A percentile compares a stretch with the other conserved stretches of the same genome.
Evolutionary conservation across 1,140 invertebrate genomes (phyloP).

Genomic region (Holcopasites calliopsidis): DNA sequence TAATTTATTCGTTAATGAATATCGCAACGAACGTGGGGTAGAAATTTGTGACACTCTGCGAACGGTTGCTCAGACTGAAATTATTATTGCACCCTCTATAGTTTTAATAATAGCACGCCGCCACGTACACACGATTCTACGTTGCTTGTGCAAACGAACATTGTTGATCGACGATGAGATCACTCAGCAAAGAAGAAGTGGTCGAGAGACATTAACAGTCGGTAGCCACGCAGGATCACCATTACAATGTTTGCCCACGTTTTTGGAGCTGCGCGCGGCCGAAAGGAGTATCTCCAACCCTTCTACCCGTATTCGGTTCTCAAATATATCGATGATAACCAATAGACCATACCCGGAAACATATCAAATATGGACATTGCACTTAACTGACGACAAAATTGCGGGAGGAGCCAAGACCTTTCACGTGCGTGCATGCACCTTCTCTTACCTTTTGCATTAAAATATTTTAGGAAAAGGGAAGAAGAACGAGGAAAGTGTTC

Average conservation of each 20-base stretch:
- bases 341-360: conserved; percentile 50
- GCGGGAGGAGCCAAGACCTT: conserved; percentile 6
- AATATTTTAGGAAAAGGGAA: too few relatives aligned
- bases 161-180: conserved; percentile 34
- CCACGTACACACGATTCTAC: neutral
- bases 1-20: neutral
- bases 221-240: conserved; percentile 56
- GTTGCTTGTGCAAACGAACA: conserved; percentile 2
- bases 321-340: conserved; percentile 68
- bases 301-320: conserved; percentile 25
- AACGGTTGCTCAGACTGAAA: too few relatives aligned
- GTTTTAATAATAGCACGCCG: neutral
- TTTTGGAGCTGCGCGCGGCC: conserved; percentile 32
- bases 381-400: conserved; percentile 53
- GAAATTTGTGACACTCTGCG: too few relatives aligned
- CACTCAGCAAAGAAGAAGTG: conserved; percentile 32
- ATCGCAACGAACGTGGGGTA: too few relatives aligned
- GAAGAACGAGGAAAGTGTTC: too few relatives aligned
- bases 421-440: neutral
- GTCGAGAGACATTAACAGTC: conserved; percentile 47
- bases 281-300: conserved; percentile 27
- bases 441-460: too few relatives aligned
- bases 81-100: too few relatives aligned
- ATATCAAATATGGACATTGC: conserved; percentile 71
- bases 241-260: conserved; percentile 64